Base-by-base conservation (phyloP, 2,797 vertebrate species). In the Galago senegalensis region DNA sequence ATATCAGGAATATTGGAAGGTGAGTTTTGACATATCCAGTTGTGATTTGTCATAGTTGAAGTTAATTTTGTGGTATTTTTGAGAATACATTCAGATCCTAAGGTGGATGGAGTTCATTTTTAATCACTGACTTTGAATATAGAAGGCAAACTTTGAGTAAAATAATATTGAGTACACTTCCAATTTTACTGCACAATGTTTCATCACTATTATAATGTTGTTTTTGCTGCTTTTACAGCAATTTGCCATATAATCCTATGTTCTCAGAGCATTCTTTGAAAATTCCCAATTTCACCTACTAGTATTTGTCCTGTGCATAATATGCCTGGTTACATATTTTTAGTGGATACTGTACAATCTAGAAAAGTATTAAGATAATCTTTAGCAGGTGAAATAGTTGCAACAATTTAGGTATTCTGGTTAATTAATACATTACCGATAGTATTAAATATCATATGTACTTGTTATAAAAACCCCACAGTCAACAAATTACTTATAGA, bases 41-140 rank as follows among this genome's bases (percentile, higher is more conserved):
- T 73, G 0, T 34, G 6, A 67, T 79, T 65, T 63, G 10, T 7
- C 12, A 56, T 79, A 72, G 49, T 69, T 83, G 29, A 67, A 90
- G 87, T 87, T 80, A 60, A 76, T 76, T 93, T 89, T 56, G 37
- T 92, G 3, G 10, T 53, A 46, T 56, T 92, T 95, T 94, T 76
- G 6, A 81, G 9, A 90, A 81, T 29, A 14, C 2, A 53, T 73
- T 87, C 17, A 63, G 18, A n/a, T 2, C 3, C 12, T 58, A 87
- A 17, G 1, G 17, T 65, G 20, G 94, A 69, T 63, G 0, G 4
- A 8, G 79, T 91, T 60, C 1, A 70, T 49, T 85, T 67, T 81
- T 84, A 83, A 69, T 79, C 56, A 77, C 1, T 72, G 11, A 82
- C 83, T 60, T 61, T 89, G 17, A 76, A 67, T 49, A 94, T 53